Percentiles rank a stretch among this genome's conserved stretches.
Conservation (phyloP, 2,797 vertebrate genomes). For the Phaenicophaeus curvirostris region DNA sequence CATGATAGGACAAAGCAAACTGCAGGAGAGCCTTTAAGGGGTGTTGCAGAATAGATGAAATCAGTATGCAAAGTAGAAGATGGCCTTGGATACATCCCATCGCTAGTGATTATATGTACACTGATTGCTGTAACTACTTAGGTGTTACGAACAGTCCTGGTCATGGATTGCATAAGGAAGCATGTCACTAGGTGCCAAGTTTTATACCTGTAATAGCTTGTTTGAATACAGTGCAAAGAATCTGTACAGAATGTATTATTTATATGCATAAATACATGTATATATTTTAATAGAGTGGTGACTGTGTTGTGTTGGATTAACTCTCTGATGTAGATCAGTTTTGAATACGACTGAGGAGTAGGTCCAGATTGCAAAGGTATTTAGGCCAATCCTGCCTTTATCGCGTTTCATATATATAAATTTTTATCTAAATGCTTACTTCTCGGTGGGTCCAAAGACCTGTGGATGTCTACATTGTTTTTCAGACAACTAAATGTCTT, state of each 20-base stretch:
- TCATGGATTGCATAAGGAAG: not conserved
- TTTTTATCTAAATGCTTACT: not conserved
- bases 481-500: not conserved
- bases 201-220: too few species aligned
- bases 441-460: not conserved
- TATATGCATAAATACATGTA: not conserved
- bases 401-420: not conserved
- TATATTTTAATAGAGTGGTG: not conserved
- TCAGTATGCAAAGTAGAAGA: not conserved
- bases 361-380: not conserved
- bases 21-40: not conserved
- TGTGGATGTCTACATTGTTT: not conserved
- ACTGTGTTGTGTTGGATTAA: not conserved
- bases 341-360: not conserved
- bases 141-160: not conserved
- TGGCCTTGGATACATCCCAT: not conserved
- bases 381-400: not conserved
- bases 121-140: not conserved
- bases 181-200: too few species aligned
- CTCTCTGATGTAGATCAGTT: not conserved
- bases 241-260: not conserved
- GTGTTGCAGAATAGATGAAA: not conserved
- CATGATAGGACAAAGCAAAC: not conserved
- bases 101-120: accelerated
- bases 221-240: not conserved